A percentile compares a stretch with the other conserved stretches of the same genome.
Evolutionary conservation across 2,113 vertebrate species (phyloP).

Genomic region (Callionymus lyra): DNA sequence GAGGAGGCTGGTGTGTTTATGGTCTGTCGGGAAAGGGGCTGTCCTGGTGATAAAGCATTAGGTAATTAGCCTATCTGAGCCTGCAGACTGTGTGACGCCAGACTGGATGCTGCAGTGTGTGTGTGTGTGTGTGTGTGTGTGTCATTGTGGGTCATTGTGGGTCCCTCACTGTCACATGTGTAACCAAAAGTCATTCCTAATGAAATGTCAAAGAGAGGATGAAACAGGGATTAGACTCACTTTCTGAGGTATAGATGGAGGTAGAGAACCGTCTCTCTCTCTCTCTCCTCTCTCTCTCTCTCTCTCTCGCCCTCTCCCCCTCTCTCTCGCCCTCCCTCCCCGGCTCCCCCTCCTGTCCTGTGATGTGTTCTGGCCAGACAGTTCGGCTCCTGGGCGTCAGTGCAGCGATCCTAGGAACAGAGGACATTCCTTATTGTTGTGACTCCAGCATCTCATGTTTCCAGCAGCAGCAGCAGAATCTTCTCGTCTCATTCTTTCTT

Average conservation of each 20-base stretch:
- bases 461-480: neutral
- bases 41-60: conserved; percentile 59
- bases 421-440: conserved; percentile 56
- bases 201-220: too few species aligned
- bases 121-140: conserved; percentile 23
- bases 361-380: conserved; percentile 67
- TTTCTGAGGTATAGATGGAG: too few species aligned
- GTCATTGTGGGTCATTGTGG: conserved; percentile 38
- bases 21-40: conserved; percentile 17
- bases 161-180: too few species aligned
- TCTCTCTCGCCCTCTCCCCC: conserved; percentile 7
- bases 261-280: too few species aligned
- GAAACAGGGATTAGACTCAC: too few species aligned
- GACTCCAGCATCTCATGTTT: neutral
- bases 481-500: conserved; percentile 2
- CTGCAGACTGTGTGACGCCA: conserved; percentile 71
- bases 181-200: too few species aligned
- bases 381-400: conserved; percentile 61
- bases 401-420: conserved; percentile 57
- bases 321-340: conserved; percentile 16
- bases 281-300: too few species aligned
- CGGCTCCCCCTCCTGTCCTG: conserved; percentile 51
- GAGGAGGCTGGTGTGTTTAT: neutral
- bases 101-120: conserved; percentile 51
- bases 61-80: conserved; percentile 71